phyloP scores from a whole-genome alignment of 2,888 invertebrate genomes.

The Ischnus inquisitorius region DNA sequence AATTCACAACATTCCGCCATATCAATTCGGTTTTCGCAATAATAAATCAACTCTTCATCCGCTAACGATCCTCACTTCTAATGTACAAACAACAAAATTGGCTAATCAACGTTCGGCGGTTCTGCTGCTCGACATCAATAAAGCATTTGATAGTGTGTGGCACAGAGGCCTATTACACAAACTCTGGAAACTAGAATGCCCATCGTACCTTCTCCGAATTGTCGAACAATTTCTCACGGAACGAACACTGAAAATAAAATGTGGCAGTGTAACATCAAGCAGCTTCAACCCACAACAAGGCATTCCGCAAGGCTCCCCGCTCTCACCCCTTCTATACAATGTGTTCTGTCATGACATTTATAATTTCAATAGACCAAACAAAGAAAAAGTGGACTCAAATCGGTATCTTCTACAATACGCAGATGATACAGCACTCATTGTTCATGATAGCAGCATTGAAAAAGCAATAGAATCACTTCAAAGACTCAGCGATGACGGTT shows the following conservation, averaged over 20 bases:
- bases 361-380: conserved; percentile 19
- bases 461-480: conserved; percentile 66
- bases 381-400: not conserved
- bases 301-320: conserved; percentile 51
- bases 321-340: conserved; percentile 48
- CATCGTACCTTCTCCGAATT: not conserved
- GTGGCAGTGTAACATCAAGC: conserved; percentile 16
- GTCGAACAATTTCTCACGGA: not conserved
- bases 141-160: conserved; percentile 73
- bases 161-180: conserved; percentile 68
- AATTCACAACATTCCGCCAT: not conserved
- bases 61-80: conserved; percentile 37
- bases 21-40: conserved; percentile 33
- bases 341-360: conserved; percentile 49
- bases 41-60: conserved; percentile 43
- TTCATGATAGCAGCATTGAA: conserved; percentile 12
- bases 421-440: conserved; percentile 31
- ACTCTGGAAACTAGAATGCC: conserved; percentile 54
- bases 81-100: conserved; percentile 39
- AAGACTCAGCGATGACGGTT: conserved; percentile 72
- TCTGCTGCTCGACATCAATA: conserved; percentile 70
- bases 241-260: conserved; percentile 13
- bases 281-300: conserved; percentile 49
- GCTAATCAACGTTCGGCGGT: conserved; percentile 51
- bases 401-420: conserved; percentile 32